Conservation (phyloP, 1,140 invertebrate genomes). For the Drosophila nikananu region DNA sequence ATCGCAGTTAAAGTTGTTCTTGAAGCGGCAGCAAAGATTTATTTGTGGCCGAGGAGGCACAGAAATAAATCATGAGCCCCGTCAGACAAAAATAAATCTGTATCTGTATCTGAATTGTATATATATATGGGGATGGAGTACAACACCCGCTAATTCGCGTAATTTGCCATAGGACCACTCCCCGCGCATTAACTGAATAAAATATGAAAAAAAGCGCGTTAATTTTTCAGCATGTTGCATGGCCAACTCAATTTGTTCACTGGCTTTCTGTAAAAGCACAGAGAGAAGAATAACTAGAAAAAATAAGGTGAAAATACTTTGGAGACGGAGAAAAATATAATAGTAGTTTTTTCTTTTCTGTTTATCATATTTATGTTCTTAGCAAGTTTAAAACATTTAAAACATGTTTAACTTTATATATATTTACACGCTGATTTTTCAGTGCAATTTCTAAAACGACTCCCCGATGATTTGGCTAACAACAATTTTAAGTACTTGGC, state of each 20-base stretch:
- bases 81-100: constrained; percentile 19
- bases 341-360: too few relatives aligned
- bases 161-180: constrained; percentile 27
- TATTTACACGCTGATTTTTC: not conserved
- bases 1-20: constrained; percentile 22
- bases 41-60: not conserved
- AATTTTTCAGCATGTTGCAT: constrained; percentile 71
- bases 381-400: too few relatives aligned
- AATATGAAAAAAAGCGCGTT: constrained; percentile 69
- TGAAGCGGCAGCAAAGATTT: constrained; percentile 6
- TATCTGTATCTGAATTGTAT: constrained; percentile 8
- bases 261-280: constrained; percentile 15
- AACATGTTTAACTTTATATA: too few relatives aligned
- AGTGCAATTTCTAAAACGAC: constrained; percentile 17
- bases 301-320: not conserved
- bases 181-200: constrained; percentile 42
- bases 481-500: constrained; percentile 73
- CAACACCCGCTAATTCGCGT: constrained; percentile 38
- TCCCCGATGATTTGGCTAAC: constrained; percentile 60
- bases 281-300: not conserved
- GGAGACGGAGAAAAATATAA: not conserved
- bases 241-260: constrained; percentile 40
- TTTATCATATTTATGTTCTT: too few relatives aligned
- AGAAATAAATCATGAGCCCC: constrained; percentile 33
- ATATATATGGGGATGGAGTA: not conserved